Conservation (phyloP, 2,888 invertebrate genomes). For the Brenthis ino region DNA sequence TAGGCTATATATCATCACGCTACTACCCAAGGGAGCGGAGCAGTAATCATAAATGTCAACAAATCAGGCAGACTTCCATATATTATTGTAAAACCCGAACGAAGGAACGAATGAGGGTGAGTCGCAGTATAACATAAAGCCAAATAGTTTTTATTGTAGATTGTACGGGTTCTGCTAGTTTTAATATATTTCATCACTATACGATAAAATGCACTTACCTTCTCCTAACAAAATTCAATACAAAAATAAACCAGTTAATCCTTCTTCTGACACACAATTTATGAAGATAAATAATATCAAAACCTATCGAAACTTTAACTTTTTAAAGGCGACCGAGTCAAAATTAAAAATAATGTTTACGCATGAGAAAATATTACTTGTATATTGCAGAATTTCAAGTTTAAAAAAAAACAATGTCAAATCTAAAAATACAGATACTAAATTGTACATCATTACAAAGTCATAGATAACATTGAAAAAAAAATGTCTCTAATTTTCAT, state of each 20-base stretch:
- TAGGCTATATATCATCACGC: no score
- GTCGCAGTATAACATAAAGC: background rate
- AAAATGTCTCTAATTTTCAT: background rate
- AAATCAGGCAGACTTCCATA: no score
- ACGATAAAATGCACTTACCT: slow-evolving; percentile 30
- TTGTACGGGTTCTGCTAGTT: background rate
- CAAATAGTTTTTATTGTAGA: background rate
- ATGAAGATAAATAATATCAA: background rate
- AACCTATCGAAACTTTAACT: background rate
- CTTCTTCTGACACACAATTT: slow-evolving; percentile 16
- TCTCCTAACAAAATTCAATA: slow-evolving; percentile 6
- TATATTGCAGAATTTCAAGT: background rate
- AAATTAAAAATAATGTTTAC: background rate
- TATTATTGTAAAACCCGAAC: no score
- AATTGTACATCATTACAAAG: slow-evolving; percentile 31
- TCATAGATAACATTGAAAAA: slow-evolving; percentile 20
- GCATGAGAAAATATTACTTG: background rate
- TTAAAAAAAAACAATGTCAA: background rate
- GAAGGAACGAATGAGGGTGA: no score
- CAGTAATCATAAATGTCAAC: no score
- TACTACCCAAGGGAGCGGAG: no score
- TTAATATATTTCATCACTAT: slow-evolving; percentile 15
- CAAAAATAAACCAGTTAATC: slow-evolving; percentile 1
- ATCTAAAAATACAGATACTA: background rate
- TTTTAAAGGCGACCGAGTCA: background rate